phyloP scores from a whole-genome alignment of 1,140 invertebrate species.

The Drosophila mayri region DNA sequence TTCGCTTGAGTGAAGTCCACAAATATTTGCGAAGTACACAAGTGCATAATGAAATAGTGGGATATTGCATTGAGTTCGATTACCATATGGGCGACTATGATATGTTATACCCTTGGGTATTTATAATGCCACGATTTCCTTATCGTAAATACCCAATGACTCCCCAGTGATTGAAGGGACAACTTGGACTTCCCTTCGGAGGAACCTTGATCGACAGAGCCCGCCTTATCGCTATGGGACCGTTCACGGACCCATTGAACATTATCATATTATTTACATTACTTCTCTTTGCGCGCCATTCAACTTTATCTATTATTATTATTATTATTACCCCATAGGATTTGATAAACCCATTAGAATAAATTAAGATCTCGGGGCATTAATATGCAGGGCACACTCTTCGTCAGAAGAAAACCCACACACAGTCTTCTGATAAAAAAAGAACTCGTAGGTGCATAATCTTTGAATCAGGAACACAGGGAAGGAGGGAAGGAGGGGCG shows the following conservation, averaged over 20 bases:
- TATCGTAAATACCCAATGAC: slow-evolving; percentile 2
- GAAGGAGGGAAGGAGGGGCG: slow-evolving; percentile 22
- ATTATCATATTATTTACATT: slow-evolving; percentile 39
- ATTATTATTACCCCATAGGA: slow-evolving; percentile 51
- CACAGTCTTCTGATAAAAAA: slow-evolving; percentile 12
- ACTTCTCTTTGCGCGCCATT: slow-evolving; percentile 33
- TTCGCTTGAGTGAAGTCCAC: background rate
- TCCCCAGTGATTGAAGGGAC: background rate
- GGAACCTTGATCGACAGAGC: slow-evolving; percentile 9
- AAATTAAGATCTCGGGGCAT: slow-evolving; percentile 72
- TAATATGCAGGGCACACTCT: slow-evolving; percentile 69
- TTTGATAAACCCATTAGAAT: slow-evolving; percentile 78
- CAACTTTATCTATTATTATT: slow-evolving; percentile 47
- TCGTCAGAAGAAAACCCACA: slow-evolving; percentile 54
- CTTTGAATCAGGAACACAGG: slow-evolving; percentile 62
- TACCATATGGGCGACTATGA: too few relatives aligned
- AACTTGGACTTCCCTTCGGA: background rate
- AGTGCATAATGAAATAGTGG: slow-evolving; percentile 19
- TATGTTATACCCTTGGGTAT: background rate
- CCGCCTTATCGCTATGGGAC: slow-evolving; percentile 11
- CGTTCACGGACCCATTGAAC: slow-evolving; percentile 15
- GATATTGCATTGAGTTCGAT: slow-evolving; percentile 12
- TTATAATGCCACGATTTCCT: slow-evolving; percentile 4
- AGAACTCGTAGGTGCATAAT: slow-evolving; percentile 69
- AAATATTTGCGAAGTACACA: slow-evolving; percentile 26